A percentile compares a stretch with the other conserved stretches of the same genome.
Evolutionary conservation across 2,113 vertebrate species (phyloP).

Genomic region (Camelus bactrianus): DNA sequence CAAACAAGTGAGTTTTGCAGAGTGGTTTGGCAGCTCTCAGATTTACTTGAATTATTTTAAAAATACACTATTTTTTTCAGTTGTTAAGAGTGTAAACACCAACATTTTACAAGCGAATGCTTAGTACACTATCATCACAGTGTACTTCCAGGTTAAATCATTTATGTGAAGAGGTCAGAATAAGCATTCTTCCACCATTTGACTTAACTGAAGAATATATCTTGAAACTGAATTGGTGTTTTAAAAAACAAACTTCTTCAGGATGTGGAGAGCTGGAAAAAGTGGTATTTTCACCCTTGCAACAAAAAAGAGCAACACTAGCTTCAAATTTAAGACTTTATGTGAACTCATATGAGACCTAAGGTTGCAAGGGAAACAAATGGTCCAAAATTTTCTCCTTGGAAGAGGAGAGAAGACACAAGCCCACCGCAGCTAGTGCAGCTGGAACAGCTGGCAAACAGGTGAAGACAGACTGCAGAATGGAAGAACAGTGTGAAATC

Average conservation of each 20-base stretch:
- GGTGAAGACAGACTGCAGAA: background rate
- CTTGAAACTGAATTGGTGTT: background rate
- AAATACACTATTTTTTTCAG: background rate
- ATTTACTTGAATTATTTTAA: conserved; percentile 6
- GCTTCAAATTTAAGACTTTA: background rate
- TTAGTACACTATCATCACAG: background rate
- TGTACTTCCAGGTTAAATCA: background rate
- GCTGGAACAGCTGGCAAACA: background rate
- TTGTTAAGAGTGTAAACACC: background rate
- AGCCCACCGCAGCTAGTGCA: background rate
- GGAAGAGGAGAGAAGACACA: background rate
- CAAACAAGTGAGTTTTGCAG: background rate
- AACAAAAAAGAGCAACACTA: background rate
- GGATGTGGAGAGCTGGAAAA: background rate
- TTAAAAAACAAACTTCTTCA: background rate
- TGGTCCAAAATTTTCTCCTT: background rate
- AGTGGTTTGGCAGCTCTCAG: background rate
- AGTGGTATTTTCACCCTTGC: background rate
- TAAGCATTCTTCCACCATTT: background rate
- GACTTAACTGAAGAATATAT: background rate
- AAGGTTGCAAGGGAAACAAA: background rate
- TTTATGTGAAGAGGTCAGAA: background rate
- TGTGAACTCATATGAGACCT: background rate
- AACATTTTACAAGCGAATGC: background rate
- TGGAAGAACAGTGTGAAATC: background rate